Evolutionary conservation across 2,797 vertebrate genomes (phyloP), one percentile per base, ranked within the genome.

Genomic region (Tamandua tetradactyla): DNA sequence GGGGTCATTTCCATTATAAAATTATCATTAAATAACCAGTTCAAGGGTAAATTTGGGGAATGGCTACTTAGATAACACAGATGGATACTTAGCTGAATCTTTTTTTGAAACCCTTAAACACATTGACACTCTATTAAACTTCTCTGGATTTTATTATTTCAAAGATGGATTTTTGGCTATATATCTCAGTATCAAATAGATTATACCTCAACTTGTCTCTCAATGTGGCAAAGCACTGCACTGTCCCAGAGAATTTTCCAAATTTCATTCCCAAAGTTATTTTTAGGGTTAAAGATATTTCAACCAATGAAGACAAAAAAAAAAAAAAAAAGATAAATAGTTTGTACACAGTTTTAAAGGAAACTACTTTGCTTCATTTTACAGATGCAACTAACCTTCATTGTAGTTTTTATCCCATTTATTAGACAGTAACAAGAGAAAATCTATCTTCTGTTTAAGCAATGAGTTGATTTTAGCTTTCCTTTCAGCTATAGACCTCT

Each of bases 1-100:
- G 62, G 95, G 95, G 90, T 97, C 97, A 94, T 87, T 96, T 87
- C 91, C 92, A 91, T 93, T 95, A 90, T 88, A 80, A 93, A 95
- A 69, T 52, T 94, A 86, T 93, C 96, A 95, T 95, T 97, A 96
- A 96, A 82, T 85, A 94, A 75, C 69, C 52, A 92, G 81, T 94
- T 95, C 96, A 96, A 97, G 95, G 96, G 18, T 93, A 96, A 96
- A 93, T 75, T 95, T 76, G 18, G 61, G 81, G 93, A 94, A 95
- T 59, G 17, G 66, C 49, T 87, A 40, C 75, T 95, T 94, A 87
- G n/a, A 86, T 85, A 85, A 91, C 17, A 88, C 23, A 94, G 18
- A 72, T 69, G 52, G 66, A 32, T 18, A 66, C 35, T 42, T 82
- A 91, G 66, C 62, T 78, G 35, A 91, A 66, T 89, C 44, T 93